Evolutionary conservation across 2,797 vertebrate species (phyloP), one percentile per base, ranked within the genome.

Genomic region (Anguilla marmorata): DNA sequence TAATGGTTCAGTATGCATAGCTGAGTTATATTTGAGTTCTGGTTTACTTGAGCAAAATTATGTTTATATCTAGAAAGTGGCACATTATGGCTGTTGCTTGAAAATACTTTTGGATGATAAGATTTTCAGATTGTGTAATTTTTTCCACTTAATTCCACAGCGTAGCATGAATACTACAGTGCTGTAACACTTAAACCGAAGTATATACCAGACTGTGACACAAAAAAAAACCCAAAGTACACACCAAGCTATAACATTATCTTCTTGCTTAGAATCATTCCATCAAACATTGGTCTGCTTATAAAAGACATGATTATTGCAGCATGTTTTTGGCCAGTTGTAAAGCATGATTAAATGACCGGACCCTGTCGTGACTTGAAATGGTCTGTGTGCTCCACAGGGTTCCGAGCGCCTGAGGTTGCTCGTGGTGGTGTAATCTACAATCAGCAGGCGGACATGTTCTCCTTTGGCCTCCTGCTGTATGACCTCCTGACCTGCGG

Each of bases 401-500:
- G 99, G 86, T 99, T 99, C 94, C 94, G 98, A 89, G 98, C 98
- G 0, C 99, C 99, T 0, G 99, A 99, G 91, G 98, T 99, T 45
- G 98, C 97, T 86, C 96, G 96, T 89, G 98, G 98, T 90, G 98
- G 97, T 85, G 97, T 98, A 90, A 98, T 97, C 95, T 99, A 99
- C 92, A 98, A 99, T 92, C 97, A 99, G 88, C 98, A 98, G 93
- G 98, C 98, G 3, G 99, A 99, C 88, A 92, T 99, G 86, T 99
- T 98, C 94, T 99, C 98, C 0, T 98, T 99, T 89, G 99, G 99
- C 86, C 96, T 99, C 92, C 95, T 99, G 52, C 96, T 99, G 16
- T 99, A 99, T 90, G 99, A 99, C 94, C 97, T 99, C 90, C 94
- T 99, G 93, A 99, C 98, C 88, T 95, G 95, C 27, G 99, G 99